Evolutionary conservation across 2,113 vertebrate genomes (phyloP).

Genomic region (Ovis aries): DNA sequence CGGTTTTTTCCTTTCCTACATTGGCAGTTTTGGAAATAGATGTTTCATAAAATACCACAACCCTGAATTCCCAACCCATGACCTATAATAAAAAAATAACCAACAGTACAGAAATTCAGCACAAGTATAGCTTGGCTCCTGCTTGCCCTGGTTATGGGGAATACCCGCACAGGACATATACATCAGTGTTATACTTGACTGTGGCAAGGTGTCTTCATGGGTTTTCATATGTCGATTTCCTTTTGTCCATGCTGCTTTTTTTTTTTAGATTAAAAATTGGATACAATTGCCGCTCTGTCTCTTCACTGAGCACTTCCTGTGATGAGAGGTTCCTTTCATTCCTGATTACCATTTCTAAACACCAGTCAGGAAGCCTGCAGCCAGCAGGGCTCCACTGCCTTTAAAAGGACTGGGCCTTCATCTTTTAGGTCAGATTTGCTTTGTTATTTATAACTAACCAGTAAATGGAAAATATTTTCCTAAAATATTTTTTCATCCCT

Average conservation of each 20-base stretch:
- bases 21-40: neutral
- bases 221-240: neutral
- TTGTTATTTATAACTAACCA: conserved; percentile 49
- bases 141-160: neutral
- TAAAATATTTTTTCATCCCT: neutral
- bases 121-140: neutral
- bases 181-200: neutral
- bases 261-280: conserved; percentile 24
- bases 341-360: conserved; percentile 32
- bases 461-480: conserved; percentile 36
- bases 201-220: neutral
- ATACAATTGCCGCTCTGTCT: conserved; percentile 49
- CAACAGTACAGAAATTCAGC: neutral
- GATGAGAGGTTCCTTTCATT: conserved; percentile 55
- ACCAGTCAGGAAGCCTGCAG: neutral
- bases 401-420: neutral
- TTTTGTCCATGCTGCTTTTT: conserved; percentile 19
- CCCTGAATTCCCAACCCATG: neutral
- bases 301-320: conserved; percentile 8
- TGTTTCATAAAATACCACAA: neutral
- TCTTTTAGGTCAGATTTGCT: neutral
- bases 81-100: neutral
- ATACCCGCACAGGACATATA: neutral
- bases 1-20: neutral
- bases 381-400: neutral